Evolutionary conservation across 2,888 invertebrate genomes (phyloP).

Genomic region (Macaria notata): DNA sequence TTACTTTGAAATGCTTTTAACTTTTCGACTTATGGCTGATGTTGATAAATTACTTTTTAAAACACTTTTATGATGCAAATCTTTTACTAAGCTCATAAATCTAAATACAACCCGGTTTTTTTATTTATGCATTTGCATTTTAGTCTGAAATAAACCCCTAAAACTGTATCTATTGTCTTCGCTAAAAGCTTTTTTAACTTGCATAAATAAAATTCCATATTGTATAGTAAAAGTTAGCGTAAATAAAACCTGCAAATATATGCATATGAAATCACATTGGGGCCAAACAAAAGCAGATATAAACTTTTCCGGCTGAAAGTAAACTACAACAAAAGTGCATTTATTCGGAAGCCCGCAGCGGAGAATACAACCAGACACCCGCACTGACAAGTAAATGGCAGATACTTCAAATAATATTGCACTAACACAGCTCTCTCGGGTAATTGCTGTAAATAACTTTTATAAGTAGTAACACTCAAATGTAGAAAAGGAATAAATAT

Average conservation of each 20-base stretch:
- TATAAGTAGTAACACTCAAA: too few relatives aligned
- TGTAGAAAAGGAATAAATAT: too few relatives aligned
- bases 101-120: too few relatives aligned
- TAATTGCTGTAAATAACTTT: too few relatives aligned
- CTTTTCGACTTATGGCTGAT: too few relatives aligned
- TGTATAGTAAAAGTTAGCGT: slow-evolving; percentile 7
- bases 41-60: too few relatives aligned
- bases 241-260: slow-evolving; percentile 35
- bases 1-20: too few relatives aligned
- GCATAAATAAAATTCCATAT: slow-evolving; percentile 1
- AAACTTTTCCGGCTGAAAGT: slow-evolving; percentile 34
- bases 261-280: slow-evolving; percentile 31
- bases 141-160: neutral
- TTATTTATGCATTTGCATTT: too few relatives aligned
- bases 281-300: slow-evolving; percentile 34
- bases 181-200: slow-evolving; percentile 9
- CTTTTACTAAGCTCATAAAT: neutral
- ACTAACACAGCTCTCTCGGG: too few relatives aligned
- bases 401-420: neutral
- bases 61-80: too few relatives aligned
- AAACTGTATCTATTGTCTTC: neutral
- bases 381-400: neutral
- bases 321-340: slow-evolving; percentile 54
- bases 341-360: slow-evolving; percentile 39
- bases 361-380: slow-evolving; percentile 36